Evolutionary conservation across 2,113 vertebrate genomes (phyloP).

Genomic region (Chlorocebus sabaeus): DNA sequence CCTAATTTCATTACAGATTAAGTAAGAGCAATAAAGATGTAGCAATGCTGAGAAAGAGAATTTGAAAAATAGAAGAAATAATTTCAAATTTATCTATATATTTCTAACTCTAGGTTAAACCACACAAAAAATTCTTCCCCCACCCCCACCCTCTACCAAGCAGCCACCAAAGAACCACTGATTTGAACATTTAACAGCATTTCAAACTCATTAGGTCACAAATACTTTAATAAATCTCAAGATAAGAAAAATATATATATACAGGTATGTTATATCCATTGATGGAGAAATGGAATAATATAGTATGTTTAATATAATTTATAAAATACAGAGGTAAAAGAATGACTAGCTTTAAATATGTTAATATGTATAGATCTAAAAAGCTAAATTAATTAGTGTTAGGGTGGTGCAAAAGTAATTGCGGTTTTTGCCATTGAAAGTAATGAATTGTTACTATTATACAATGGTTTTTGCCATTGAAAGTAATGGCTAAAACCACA

Average conservation of each 20-base stretch:
- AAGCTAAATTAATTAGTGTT: conserved; percentile 1
- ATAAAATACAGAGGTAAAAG: conserved; percentile 8
- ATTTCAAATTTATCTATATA: conserved; percentile 25
- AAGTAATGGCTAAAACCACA: no score
- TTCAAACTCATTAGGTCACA: not conserved
- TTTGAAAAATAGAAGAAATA: conserved; percentile 20
- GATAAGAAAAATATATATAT: not conserved
- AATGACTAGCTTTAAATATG: not conserved
- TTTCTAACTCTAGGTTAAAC: not conserved
- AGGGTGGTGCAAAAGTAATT: no score
- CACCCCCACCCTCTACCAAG: no score
- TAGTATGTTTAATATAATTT: not conserved
- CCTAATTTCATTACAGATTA: conserved; percentile 22
- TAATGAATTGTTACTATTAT: no score
- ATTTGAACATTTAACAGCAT: conserved; percentile 6
- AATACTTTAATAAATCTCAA: conserved; percentile 39
- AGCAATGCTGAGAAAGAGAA: not conserved
- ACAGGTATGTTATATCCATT: not conserved
- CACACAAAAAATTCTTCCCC: not conserved
- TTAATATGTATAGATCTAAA: conserved; percentile 25
- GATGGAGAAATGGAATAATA: not conserved
- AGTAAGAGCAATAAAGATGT: conserved; percentile 17
- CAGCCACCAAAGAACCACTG: no score
- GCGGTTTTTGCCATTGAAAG: no score
- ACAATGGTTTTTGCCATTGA: no score